Percentiles rank a stretch among this genome's conserved stretches.
Conservation (phyloP, 2,888 invertebrate species). For the Macaria notata region DNA sequence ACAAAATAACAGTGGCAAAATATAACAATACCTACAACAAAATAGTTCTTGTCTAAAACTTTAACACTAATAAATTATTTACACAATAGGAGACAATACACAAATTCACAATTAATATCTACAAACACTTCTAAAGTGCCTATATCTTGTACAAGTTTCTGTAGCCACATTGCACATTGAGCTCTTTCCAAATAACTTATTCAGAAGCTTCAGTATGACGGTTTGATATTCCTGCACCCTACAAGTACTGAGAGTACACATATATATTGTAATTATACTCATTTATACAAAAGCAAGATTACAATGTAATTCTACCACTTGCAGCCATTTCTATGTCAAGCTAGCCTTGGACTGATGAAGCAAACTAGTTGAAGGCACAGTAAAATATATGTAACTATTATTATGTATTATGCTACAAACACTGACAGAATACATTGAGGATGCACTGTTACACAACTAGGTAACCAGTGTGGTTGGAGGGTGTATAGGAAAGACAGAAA, state of each 20-base stretch:
- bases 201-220: conserved; percentile 62
- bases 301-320: conserved; percentile 49
- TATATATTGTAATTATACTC: conserved; percentile 1
- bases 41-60: conserved; percentile 57
- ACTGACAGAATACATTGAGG: conserved; percentile 55
- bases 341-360: conserved; percentile 57
- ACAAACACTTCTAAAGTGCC: conserved; percentile 69
- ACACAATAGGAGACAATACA: conserved; percentile 61
- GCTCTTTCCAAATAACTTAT: conserved; percentile 53
- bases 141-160: conserved; percentile 26
- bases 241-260: background rate
- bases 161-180: conserved; percentile 69
- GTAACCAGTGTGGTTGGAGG: conserved; percentile 5
- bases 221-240: conserved; percentile 3
- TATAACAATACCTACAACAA: conserved; percentile 51
- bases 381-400: conserved; percentile 51
- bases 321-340: conserved; percentile 34
- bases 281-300: conserved; percentile 12
- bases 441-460: conserved; percentile 29
- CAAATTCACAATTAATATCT: conserved; percentile 53
- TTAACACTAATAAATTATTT: conserved; percentile 58
- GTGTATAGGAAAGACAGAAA: no score
- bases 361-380: conserved; percentile 71
- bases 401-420: conserved; percentile 43
- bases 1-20: conserved; percentile 56